Conservation (phyloP, 2,797 vertebrate genomes). For the Hyperoplus lanceolatus region DNA sequence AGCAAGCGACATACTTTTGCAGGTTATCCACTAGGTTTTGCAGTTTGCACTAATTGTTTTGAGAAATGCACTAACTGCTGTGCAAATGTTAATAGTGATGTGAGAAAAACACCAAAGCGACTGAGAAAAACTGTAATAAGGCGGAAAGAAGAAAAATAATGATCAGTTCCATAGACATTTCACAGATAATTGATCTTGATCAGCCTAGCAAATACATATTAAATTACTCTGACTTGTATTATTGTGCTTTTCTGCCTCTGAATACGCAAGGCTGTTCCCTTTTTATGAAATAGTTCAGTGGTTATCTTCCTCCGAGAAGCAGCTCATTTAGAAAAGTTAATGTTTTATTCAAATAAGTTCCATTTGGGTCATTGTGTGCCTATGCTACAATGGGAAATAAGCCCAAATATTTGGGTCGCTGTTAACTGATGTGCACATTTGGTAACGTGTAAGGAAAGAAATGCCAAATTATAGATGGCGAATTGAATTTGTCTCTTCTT, state of each 20-base stretch:
- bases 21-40: too few species aligned
- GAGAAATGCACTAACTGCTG: too few species aligned
- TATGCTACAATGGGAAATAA: constrained; percentile 12
- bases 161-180: too few species aligned
- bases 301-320: not conserved
- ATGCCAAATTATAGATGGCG: constrained; percentile 6
- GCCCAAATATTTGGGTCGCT: not conserved
- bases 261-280: not conserved
- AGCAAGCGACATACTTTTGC: too few species aligned
- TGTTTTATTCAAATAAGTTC: constrained; percentile 26
- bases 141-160: too few species aligned
- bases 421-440: constrained; percentile 9
- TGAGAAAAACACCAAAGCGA: too few species aligned
- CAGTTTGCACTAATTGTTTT: too few species aligned
- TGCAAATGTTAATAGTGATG: too few species aligned
- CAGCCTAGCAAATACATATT: too few species aligned
- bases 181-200: too few species aligned
- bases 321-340: constrained; percentile 11
- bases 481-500: constrained; percentile 9
- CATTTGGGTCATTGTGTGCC: not conserved
- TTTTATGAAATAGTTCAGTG: constrained; percentile 13
- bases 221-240: not conserved
- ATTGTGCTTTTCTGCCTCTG: too few species aligned
- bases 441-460: constrained; percentile 5
- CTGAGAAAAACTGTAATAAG: too few species aligned